Base-by-base conservation (phyloP, 2,888 invertebrate genomes). In the Sphinx pinastri region DNA sequence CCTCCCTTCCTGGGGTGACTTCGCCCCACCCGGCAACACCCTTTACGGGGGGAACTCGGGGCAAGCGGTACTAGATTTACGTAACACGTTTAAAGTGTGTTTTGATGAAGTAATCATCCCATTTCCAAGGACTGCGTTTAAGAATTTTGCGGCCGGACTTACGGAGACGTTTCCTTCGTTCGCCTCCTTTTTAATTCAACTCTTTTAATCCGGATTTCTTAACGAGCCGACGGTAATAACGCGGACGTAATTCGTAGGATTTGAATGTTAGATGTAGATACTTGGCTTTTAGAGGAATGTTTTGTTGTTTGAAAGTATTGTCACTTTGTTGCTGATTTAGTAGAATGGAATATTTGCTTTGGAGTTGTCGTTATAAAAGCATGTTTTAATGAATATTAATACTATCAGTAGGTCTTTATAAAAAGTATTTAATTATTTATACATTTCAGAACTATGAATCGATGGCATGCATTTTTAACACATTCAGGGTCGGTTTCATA, bases 21-120 rank as follows among this genome's bases (percentile, higher is more conserved):
- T 81, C 83, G 84, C 81, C 72, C 76, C 78, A 74, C 80, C 72
- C 76, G 77, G 73, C 80, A 83, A 81, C 89, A 87, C 90, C 91
- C 89, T 89, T 90, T 87, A 78, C 79, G 84, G 88, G 88, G 88
- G 81, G 86, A 83, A 74, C 77, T 63, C 84, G 81, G 86, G 88
- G 84, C 80, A 84, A 87, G 86, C 84, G 89, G 92, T 91, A 93
- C 92, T 93, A 93, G 93, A 93, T 94, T 94, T 94, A 93, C 93
- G 93, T 94, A 94, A 94, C 93, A 92, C 93, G 93, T 92, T 94
- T 94, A 93, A 93, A 93, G 93, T 93, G 93, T 94, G 93, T 94
- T 94, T 93, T 94, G 94, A 94, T 94, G 94, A 94, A 94, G 94
- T 93, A 93, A 94, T 94, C 94, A 93, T 93, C 92, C 91, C 89